Conservation (phyloP, 2,113 vertebrate species). For the Falcunculus frontatus region DNA sequence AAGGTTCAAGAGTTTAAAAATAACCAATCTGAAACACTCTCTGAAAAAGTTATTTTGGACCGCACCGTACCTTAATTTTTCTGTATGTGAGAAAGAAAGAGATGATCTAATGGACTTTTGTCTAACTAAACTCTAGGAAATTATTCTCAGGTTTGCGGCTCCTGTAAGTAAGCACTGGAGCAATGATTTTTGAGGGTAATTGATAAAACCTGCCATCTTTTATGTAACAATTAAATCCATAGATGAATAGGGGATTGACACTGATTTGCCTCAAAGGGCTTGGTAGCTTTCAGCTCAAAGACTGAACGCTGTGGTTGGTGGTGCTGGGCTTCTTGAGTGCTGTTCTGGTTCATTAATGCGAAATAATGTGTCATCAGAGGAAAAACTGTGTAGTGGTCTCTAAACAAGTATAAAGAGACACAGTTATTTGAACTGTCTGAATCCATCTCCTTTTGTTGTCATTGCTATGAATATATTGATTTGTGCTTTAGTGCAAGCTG, state of each 20-base stretch:
- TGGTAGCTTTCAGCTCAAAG: neutral
- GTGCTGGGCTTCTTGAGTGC: neutral
- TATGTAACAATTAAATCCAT: neutral
- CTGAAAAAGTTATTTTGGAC: neutral
- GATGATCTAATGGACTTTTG: neutral
- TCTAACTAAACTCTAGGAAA: neutral
- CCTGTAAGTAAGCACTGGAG: neutral
- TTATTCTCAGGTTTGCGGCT: neutral
- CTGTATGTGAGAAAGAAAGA: neutral
- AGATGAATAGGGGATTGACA: neutral
- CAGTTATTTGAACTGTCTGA: neutral
- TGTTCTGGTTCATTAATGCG: neutral
- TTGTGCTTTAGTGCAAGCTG: neutral
- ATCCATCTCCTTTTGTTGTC: neutral
- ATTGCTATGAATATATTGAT: neutral
- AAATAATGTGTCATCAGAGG: neutral
- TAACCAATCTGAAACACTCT: neutral
- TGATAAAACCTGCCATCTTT: neutral
- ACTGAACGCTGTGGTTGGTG: neutral
- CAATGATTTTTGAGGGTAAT: neutral
- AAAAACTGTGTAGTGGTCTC: neutral
- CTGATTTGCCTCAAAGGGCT: neutral
- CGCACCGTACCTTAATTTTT: neutral
- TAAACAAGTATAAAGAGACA: neutral
- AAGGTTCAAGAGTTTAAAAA: neutral